phyloP scores from a whole-genome alignment of 2,888 invertebrate species.

The Harpalus rufipes region DNA sequence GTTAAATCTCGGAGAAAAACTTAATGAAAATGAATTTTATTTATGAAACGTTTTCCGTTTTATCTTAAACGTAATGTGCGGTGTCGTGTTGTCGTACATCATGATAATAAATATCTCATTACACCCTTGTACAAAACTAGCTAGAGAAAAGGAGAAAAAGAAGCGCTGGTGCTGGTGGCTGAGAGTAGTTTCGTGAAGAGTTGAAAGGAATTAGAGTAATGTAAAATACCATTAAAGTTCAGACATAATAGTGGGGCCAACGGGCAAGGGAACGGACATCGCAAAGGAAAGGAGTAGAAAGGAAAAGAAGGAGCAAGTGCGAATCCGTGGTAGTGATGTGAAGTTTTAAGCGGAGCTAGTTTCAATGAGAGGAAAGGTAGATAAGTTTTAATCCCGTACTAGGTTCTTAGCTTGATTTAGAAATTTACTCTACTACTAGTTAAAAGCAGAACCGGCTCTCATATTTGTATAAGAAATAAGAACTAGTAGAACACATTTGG shows the following conservation, averaged over 20 bases:
- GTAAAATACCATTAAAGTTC: conserved; percentile 59
- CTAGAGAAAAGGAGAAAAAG: conserved; percentile 23
- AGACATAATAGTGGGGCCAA: conserved; percentile 40
- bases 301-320: background rate
- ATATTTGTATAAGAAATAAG: no score
- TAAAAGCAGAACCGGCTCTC: no score
- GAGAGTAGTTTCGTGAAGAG: conserved; percentile 40
- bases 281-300: no score
- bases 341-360: conserved; percentile 47
- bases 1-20: background rate
- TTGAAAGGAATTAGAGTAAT: conserved; percentile 57
- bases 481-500: no score
- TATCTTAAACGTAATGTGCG: conserved; percentile 22
- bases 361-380: conserved; percentile 46
- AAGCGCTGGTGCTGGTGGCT: background rate
- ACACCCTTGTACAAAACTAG: conserved; percentile 23
- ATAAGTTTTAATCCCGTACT: conserved; percentile 54
- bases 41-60: conserved; percentile 17
- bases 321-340: conserved; percentile 10
- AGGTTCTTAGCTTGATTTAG: conserved; percentile 42
- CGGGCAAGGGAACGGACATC: background rate
- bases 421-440: conserved; percentile 13
- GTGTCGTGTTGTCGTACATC: conserved; percentile 9
- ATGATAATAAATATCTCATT: conserved; percentile 53
- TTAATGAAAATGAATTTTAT: conserved; percentile 4